Evolutionary conservation across 1,140 invertebrate genomes (phyloP).

Genomic region (Holcopasites calliopsidis): DNA sequence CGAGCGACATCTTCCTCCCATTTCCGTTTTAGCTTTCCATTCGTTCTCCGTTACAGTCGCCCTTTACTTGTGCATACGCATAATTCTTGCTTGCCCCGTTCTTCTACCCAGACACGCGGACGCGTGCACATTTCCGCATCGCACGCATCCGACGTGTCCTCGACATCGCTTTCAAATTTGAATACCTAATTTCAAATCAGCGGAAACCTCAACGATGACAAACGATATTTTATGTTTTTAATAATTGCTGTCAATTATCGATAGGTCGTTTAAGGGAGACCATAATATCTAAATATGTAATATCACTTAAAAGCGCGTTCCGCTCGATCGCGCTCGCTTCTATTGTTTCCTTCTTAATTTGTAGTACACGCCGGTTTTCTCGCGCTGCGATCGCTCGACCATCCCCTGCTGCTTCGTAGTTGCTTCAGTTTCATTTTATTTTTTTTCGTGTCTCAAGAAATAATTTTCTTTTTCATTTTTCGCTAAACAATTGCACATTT

Average conservation of each 20-base stretch:
- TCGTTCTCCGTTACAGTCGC: slow-evolving; percentile 6
- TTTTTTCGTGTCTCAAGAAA: neutral
- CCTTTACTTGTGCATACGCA: slow-evolving; percentile 42
- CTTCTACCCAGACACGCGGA: too few relatives aligned
- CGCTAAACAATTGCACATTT: too few relatives aligned
- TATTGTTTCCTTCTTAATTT: slow-evolving; percentile 27
- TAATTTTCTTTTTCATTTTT: too few relatives aligned
- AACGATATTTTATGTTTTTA: slow-evolving; percentile 51
- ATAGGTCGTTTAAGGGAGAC: slow-evolving; percentile 44
- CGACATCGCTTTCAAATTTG: slow-evolving; percentile 42
- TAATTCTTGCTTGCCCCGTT: slow-evolving; percentile 18
- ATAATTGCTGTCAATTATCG: slow-evolving; percentile 48
- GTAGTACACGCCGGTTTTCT: neutral
- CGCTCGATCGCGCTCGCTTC: slow-evolving; percentile 65
- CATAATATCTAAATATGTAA: slow-evolving; percentile 69
- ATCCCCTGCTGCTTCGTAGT: slow-evolving; percentile 34
- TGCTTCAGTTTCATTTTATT: too few relatives aligned
- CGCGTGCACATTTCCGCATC: neutral
- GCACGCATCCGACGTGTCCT: slow-evolving; percentile 15
- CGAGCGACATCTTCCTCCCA: slow-evolving; percentile 51
- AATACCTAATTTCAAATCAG: slow-evolving; percentile 62
- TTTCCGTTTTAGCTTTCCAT: slow-evolving; percentile 16
- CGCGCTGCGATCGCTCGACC: slow-evolving; percentile 15
- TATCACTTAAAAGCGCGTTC: slow-evolving; percentile 70
- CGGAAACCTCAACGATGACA: slow-evolving; percentile 62